A percentile compares a stretch with the other conserved stretches of the same genome.
Evolutionary conservation across 2,888 invertebrate species (phyloP).

Genomic region (Eupithecia vulgata): DNA sequence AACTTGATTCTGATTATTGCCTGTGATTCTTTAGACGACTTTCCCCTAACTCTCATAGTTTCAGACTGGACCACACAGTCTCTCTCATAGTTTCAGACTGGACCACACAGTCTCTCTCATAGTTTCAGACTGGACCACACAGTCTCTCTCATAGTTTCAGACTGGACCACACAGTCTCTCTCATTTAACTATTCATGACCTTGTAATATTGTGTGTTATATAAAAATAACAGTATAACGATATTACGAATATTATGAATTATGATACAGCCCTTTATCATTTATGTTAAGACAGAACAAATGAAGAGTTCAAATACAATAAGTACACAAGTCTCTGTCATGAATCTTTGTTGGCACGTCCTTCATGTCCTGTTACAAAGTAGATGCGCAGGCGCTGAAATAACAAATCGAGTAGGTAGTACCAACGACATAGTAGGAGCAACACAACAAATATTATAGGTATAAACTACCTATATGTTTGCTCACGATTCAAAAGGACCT

Average conservation of each 20-base stretch:
- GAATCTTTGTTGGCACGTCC: not conserved
- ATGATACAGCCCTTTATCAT: not conserved
- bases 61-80: too few relatives aligned
- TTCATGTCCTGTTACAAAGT: not conserved
- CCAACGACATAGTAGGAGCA: not conserved
- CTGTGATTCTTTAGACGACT: too few relatives aligned
- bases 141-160: too few relatives aligned
- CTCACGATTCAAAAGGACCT: not conserved
- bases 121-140: too few relatives aligned
- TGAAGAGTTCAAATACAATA: not conserved
- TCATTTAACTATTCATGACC: not conserved
- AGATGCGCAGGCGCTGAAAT: not conserved
- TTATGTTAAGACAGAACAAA: not conserved
- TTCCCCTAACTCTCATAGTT: too few relatives aligned
- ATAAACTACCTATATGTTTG: not conserved
- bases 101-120: too few relatives aligned
- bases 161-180: too few relatives aligned
- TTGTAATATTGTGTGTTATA: not conserved
- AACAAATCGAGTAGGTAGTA: not conserved
- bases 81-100: too few relatives aligned
- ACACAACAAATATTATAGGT: not conserved
- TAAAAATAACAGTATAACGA: not conserved
- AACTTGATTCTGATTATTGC: too few relatives aligned
- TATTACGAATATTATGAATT: not conserved
- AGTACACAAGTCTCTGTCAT: not conserved